Evolutionary conservation across 2,113 vertebrate species (phyloP), one percentile per base, ranked within the genome.

Genomic region (Phyllopteryx taeniolatus): DNA sequence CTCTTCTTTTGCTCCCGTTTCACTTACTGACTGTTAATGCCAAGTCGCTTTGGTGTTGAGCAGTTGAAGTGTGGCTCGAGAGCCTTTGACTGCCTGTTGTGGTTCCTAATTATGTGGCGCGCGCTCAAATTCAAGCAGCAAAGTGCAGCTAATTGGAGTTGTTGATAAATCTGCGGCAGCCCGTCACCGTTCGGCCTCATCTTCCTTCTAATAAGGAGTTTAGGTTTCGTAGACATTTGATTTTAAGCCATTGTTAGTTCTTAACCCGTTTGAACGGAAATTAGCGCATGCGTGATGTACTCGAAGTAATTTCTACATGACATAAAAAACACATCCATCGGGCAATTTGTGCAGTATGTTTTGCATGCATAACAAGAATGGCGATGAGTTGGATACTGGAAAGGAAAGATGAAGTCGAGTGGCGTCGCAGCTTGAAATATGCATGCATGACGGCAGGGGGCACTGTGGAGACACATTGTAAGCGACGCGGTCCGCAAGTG

Each of bases 391-490:
- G 49, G 7, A 53, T 53, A 22, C 20, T 56, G 19, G n/a, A 51
- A 51, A 51, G 20, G 15, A 31, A 31, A 27, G 1, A 27, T 27
- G 27, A 27, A 27, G 1, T 27, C 27, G 1, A 27, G 27, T 27
- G 27, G 27, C 27, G 27, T 27, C 27, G 27, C 27, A 27, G 27
- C 27, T 31, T 59, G 4, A 59, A 59, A 59, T 61, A 35, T 61
- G 31, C 14, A 19, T 4, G 14, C 0, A 9, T 31, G 65, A 35
- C 85, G 83, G 54, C 71, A 87, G 83, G 82, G 75, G 85, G 85
- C 83, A 63, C 76, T 87, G 87, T 85, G 74, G 78, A 13, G 7
- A 43, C 68, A 59, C 22, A 70, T 14, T 20, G 15, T 2, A 27
- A 68, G 5, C 22, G 39, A 14, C 53, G n/a, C 10, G 6, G 35